Evolutionary conservation across 1,140 invertebrate species (phyloP).

Genomic region (Musca vetustissima): DNA sequence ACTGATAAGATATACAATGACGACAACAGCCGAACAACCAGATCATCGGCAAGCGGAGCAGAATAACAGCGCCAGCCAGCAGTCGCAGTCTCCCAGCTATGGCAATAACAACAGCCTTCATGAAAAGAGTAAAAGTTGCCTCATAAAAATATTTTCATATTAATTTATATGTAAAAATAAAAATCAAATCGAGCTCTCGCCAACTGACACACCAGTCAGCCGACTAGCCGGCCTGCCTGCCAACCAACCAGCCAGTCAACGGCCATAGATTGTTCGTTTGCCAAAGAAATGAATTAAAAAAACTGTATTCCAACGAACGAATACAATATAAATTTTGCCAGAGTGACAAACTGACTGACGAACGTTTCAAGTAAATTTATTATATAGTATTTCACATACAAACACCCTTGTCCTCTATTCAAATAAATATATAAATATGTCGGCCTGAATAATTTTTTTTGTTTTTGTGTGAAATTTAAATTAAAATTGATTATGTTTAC

Average conservation of each 20-base stretch:
- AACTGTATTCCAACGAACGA: not conserved
- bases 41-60: constrained; percentile 7
- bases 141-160: constrained; percentile 16
- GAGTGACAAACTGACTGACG: too few relatives aligned
- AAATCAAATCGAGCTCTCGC: not conserved
- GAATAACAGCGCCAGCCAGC: not conserved
- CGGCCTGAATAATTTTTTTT: too few relatives aligned
- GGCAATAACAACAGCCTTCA: too few relatives aligned
- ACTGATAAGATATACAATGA: constrained; percentile 15
- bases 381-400: too few relatives aligned
- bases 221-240: not conserved
- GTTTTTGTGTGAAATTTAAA: too few relatives aligned
- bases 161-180: constrained; percentile 11
- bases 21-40: constrained; percentile 5
- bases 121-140: constrained; percentile 9
- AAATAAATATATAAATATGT: too few relatives aligned
- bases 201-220: not conserved
- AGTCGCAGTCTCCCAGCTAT: not conserved
- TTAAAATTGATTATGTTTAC: too few relatives aligned
- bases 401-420: too few relatives aligned
- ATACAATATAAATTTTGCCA: too few relatives aligned
- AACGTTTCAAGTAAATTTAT: too few relatives aligned
- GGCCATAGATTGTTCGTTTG: not conserved
- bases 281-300: not conserved
- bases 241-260: not conserved